Conservation (phyloP, 2,113 vertebrate species). For the Notarius lentiginosus region DNA sequence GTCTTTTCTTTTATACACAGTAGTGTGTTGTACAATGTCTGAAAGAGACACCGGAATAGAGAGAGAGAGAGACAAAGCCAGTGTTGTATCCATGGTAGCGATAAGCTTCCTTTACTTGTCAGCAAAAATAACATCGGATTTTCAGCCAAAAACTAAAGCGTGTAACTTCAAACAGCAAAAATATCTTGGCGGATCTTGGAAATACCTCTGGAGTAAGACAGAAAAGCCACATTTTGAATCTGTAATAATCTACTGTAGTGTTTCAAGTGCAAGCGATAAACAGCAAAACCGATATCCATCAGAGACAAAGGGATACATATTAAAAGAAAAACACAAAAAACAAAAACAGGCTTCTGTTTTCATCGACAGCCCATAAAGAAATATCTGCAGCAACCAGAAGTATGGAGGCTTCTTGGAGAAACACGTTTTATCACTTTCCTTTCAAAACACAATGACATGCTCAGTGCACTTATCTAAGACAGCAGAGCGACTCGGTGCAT, state of each 20-base stretch:
- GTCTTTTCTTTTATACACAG: neutral
- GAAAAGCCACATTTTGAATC: neutral
- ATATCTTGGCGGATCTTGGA: neutral
- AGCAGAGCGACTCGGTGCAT: conserved; percentile 23
- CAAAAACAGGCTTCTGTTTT: neutral
- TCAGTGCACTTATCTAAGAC: conserved; percentile 35
- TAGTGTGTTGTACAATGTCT: neutral
- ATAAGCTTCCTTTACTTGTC: neutral
- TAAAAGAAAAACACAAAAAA: too few relatives aligned
- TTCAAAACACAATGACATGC: conserved; percentile 36
- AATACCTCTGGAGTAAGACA: neutral
- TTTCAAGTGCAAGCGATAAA: neutral
- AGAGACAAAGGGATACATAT: neutral
- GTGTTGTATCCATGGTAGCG: neutral
- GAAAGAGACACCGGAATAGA: neutral
- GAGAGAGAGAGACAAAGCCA: neutral
- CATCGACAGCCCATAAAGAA: too few relatives aligned
- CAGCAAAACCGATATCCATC: neutral
- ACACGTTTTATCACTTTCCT: conserved; percentile 26
- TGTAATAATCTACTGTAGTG: neutral
- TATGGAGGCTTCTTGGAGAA: neutral
- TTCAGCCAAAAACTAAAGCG: neutral
- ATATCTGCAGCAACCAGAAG: neutral
- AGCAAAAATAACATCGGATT: neutral
- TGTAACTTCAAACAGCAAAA: neutral